Evolutionary conservation across 2,888 invertebrate genomes (phyloP), one percentile per base, ranked within the genome.

Genomic region (Platypus cylindrus): DNA sequence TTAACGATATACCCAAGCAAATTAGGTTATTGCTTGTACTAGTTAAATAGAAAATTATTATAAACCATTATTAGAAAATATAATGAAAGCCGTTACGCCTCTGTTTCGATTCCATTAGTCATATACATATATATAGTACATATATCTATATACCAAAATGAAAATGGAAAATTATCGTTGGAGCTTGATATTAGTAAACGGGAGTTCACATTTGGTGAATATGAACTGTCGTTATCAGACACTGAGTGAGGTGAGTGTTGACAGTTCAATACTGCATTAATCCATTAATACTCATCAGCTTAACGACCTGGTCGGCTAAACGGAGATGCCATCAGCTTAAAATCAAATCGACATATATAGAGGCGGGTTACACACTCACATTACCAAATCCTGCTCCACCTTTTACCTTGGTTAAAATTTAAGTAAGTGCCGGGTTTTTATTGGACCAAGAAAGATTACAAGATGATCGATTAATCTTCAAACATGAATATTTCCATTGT

Each of bases 261-360:
- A 59, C 58, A 58, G 55, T 58, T 56, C 57, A 55, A 58, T 59
- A 59, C 58, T 58, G 58, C 58, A 59, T 57, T 60, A 59, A 60
- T 60, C 60, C 59, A 60, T 60, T 60, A 60, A 60, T 59, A 55
- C 54, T 56, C 56, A 58, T 59, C 56, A 59, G 51, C 49, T 50
- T 56, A 55, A 56, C 55, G 54, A 56, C 53, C 54, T 51, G 47
- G 46, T 52, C 51, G 53, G 53, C 53, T 52, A 51, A 48, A 52
- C 50, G 32, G 52, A 53, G 51, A 50, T 51, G 46, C 46, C 40
- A 40, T 40, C 47, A 48, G 42, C 43, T 47, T 46, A 49, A 51
- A 52, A 51, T 50, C 48, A 48, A 48, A 51, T 49, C 50, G 48
- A 37, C 40, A 40, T 39, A 39, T 32, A n/a, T n/a, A n/a, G n/a